These are phyloP conservation scores for Tanaodytes sp. DNA, from an alignment of 2,888 invertebrate genomes.

Conservation along the genomic window DNA sequence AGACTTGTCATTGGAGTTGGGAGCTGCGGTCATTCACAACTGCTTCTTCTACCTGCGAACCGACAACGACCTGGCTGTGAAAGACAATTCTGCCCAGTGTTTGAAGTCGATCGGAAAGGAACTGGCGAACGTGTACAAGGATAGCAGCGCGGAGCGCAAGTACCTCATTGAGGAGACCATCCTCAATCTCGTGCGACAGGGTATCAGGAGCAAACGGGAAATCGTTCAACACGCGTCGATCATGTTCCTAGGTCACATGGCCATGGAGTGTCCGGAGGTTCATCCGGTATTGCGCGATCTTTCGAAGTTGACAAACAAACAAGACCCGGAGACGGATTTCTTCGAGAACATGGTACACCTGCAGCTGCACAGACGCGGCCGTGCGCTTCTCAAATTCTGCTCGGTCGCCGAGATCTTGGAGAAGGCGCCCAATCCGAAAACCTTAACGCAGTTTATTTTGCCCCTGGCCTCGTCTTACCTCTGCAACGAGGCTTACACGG, in stretches of 20 bases:
- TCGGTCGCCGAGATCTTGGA: slow-evolving; percentile 78
- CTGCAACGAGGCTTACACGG: slow-evolving; percentile 82
- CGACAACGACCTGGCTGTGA: slow-evolving; percentile 87
- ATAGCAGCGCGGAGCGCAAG: slow-evolving; percentile 76
- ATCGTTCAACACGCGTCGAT: slow-evolving; percentile 86
- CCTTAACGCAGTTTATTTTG: slow-evolving; percentile 87
- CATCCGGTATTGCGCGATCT: slow-evolving; percentile 84
- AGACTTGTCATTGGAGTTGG: slow-evolving; percentile 75
- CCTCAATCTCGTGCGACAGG: slow-evolving; percentile 81
- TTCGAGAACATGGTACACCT: slow-evolving; percentile 93
- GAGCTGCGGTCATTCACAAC: slow-evolving; percentile 85
- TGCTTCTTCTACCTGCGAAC: slow-evolving; percentile 84
- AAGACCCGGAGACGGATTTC: slow-evolving; percentile 91
- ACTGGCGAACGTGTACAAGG: slow-evolving; percentile 76
- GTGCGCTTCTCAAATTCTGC: slow-evolving; percentile 86
- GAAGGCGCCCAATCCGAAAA: slow-evolving; percentile 79
- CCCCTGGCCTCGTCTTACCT: slow-evolving; percentile 89
- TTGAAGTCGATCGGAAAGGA: slow-evolving; percentile 81
- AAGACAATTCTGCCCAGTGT: slow-evolving; percentile 81
- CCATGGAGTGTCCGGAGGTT: slow-evolving; percentile 80
- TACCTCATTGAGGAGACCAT: slow-evolving; percentile 83
- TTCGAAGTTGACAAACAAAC: slow-evolving; percentile 78
- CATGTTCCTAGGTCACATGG: slow-evolving; percentile 83
- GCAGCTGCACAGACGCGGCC: slow-evolving; percentile 87
- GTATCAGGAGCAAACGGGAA: slow-evolving; percentile 82